These are phyloP conservation scores for Dendrocopos noguchii DNA, from an alignment of 2,113 vertebrate species.

Conservation along the genomic window DNA sequence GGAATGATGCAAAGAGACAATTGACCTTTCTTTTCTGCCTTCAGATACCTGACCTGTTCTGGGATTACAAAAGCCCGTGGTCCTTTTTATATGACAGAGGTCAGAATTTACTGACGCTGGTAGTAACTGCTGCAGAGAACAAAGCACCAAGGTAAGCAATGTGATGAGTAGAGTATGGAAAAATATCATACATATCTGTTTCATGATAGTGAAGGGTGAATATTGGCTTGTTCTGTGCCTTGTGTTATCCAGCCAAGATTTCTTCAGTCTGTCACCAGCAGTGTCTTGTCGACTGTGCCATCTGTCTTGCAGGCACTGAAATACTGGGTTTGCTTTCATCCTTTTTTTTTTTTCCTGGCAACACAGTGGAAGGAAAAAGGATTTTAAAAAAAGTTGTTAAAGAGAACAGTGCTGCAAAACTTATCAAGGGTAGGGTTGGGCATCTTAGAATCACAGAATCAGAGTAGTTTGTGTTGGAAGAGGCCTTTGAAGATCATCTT, in stretches of 20 bases:
- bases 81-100: background rate
- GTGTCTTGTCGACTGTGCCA: background rate
- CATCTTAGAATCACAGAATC: background rate
- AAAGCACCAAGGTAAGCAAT: background rate
- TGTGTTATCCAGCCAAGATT: background rate
- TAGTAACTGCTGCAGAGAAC: background rate
- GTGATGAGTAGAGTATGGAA: background rate
- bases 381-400: background rate
- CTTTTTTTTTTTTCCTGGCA: background rate
- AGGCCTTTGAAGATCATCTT: background rate
- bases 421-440: background rate
- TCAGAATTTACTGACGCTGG: background rate
- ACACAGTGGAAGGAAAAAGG: background rate
- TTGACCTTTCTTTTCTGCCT: slow-evolving; percentile 40
- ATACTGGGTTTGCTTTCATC: background rate
- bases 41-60: background rate
- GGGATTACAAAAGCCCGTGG: background rate
- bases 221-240: background rate
- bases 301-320: background rate
- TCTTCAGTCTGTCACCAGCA: slow-evolving; percentile 29
- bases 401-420: background rate
- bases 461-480: background rate
- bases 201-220: background rate
- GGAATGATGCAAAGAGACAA: slow-evolving; percentile 39
- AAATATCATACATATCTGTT: background rate